Base-by-base conservation (phyloP, 1,140 invertebrate genomes). In the Bradysia coprophila region DNA sequence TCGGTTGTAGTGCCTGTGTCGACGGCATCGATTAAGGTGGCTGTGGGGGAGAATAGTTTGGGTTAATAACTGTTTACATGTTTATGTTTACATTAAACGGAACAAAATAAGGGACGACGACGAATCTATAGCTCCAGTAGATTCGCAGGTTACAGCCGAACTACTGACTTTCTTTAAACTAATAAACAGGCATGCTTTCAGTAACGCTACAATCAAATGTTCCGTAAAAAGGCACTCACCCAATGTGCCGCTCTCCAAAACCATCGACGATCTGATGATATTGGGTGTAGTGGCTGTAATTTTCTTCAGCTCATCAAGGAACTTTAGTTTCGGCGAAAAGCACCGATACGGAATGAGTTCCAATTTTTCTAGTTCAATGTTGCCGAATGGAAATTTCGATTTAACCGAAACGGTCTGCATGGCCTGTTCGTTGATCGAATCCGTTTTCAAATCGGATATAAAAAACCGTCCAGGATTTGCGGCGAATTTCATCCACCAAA, bases 401-500 rank as follows among this genome's bases (percentile, higher is more conserved):
- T 42, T 51, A 11, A 60, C 54, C 19, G 56, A 51, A 19, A 59
- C 49, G 16, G 51, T 48, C 43, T 59, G 53, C 36, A 49, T 6
- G 32, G 36, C 45, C 46, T 51, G 53, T n/a, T 44, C 43, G 24
- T 43, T 38, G 21, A 56, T 51, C 2, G 56, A 45, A 20, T 56
- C 55, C 34, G 55, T 52, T 43, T 60, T 60, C 13, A 73, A 61
- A 49, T 76, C 71, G 46, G 62, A 67, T 20, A 76, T 52, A 41
- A 51, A 51, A 56, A 75, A 76, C 34, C 73, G 57, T 45, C 73
- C 73, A 23, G 76, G 76, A 50, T 69, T 69, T n/a, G 69, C 66
- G 41, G 75, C 75, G 55, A 74, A 70, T 20, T 38, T 38, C 49
- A 67, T 73, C 81, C 81, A 87, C 81, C 81, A 87, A 45, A 78